Base-by-base conservation (phyloP, 1,140 invertebrate species). In the Rhagoletis zephyria region DNA sequence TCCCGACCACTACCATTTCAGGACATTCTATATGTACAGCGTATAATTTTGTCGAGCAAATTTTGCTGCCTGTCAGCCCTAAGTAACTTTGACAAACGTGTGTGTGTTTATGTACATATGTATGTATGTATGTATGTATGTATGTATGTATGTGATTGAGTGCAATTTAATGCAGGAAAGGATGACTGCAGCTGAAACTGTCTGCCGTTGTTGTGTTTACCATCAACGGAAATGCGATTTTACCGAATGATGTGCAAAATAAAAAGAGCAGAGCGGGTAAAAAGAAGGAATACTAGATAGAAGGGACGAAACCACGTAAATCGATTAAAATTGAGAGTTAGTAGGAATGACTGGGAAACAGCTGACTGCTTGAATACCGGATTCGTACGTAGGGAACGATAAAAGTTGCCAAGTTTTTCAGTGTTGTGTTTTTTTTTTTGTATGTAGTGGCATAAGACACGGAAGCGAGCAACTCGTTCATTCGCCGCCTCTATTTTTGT, bases 171-270 rank as follows among this genome's bases (percentile, higher is more conserved):
- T 74, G 30, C 42, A 74, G 42, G 40, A 74, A 45, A 5, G 67
- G 12, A 63, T 63, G 12, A 14, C 61, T n/a, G 40, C 14, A 16
- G 14, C 45, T 3, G 12, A 7, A n/a, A 16, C 45, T 74, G 70
- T 5, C 70, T 74, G 70, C 42, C 48, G 45, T n/a, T 74, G 70
- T 30, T 74, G 45, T n/a, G 70, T 74, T 45, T 74, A 48, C 70
- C 70, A 74, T n/a, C 70, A 74, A 74, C 70, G 70, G 45, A 74
- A 74, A 74, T 48, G 42, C 14, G 70, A 74, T 74, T 74, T 74
- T 42, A 14, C 42, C 16, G 51, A 63, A 48, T 61, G 4, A 63
- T 42, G 61, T 40, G 56, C 40, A 61, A 64, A 86, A 86, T 40
- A 14, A n/a, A 86, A 14, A 14, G 45, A 65, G 56, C 10, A 56